Base-by-base conservation (phyloP, 2,888 invertebrate species). In the Malthinus flaveolus region DNA sequence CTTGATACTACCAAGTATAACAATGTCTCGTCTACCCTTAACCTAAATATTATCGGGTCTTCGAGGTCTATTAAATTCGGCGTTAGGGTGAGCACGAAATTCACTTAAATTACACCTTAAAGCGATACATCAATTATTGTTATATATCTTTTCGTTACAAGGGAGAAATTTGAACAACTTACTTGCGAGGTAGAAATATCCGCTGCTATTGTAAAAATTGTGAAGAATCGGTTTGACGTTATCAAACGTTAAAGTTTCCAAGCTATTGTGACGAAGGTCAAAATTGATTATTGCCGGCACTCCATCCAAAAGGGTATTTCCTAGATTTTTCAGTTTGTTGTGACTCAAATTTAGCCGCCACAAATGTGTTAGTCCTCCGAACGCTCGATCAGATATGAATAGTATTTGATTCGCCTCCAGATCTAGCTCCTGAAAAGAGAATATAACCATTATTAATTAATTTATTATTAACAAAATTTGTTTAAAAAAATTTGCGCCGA, bases 181-280 rank as follows among this genome's bases (percentile, higher is more conserved):
- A 92, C 92, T 90, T 83, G 88, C 87, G 61, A 92, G 80, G 70
- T 87, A 84, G 75, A 93, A 85, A 82, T 88, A 86, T 76, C 90
- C 88, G 73, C 86, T 86, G 68, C 80, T 83, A 71, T 89, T 88
- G 79, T 87, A 87, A 78, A 93, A 84, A 79, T 90, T 90, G 76
- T 87, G 86, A 78, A 89, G 82, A 78, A 92, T 87, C 60, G 91
- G 91, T 75, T 87, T 85, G 70, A 90, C 84, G 73, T 90, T 90
- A 74, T 88, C 88, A 76, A 85, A 87, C 70, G 89, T 88, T 76
- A 93, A 81, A 52, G 89, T 89, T 76, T 87, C 87, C 71, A 93
- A 83, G 68, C 84, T 82, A 78, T 93, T 93, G 64, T 87, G 85
- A 73, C 90, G 85, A 65, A 93, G 81, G 79, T 93, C 91, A 71